These are phyloP conservation scores for Leptinotarsa haldemani DNA, from an alignment of 2,888 invertebrate genomes.

Conservation along the genomic window DNA sequence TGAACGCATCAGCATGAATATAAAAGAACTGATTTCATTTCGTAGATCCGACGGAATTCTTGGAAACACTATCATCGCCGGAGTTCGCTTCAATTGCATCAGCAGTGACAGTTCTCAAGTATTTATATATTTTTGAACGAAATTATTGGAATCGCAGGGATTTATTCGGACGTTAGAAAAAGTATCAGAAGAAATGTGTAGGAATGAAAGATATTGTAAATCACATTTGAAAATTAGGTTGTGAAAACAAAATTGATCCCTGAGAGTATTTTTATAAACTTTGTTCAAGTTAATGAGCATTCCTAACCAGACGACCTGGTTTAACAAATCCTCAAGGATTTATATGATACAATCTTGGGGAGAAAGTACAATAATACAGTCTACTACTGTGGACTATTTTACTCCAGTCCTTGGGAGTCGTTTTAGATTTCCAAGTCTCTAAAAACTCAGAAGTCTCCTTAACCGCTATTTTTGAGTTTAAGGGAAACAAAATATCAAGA, in stretches of 20 bases:
- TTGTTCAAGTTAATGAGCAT: not conserved
- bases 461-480: too few species aligned
- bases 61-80: slow-evolving; percentile 16
- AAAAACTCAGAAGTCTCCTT: too few species aligned
- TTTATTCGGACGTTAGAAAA: not conserved
- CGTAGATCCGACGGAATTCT: slow-evolving; percentile 24
- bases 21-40: slow-evolving; percentile 28
- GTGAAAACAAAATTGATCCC: not conserved
- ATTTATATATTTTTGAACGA: slow-evolving; percentile 17
- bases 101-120: slow-evolving; percentile 16
- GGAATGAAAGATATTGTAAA: not conserved
- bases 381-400: too few species aligned
- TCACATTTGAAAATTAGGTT: too few species aligned
- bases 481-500: too few species aligned
- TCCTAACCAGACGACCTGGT: too few species aligned
- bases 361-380: too few species aligned
- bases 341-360: too few species aligned
- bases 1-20: slow-evolving; percentile 25
- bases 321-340: too few species aligned
- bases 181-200: not conserved
- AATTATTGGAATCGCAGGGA: slow-evolving; percentile 7
- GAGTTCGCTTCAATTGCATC: slow-evolving; percentile 8
- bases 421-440: too few species aligned
- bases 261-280: slow-evolving; percentile 4
- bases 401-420: too few species aligned